These are phyloP conservation scores for Trematocara zebra DNA, from an alignment of 2,113 vertebrate species.

Conservation along the genomic window DNA sequence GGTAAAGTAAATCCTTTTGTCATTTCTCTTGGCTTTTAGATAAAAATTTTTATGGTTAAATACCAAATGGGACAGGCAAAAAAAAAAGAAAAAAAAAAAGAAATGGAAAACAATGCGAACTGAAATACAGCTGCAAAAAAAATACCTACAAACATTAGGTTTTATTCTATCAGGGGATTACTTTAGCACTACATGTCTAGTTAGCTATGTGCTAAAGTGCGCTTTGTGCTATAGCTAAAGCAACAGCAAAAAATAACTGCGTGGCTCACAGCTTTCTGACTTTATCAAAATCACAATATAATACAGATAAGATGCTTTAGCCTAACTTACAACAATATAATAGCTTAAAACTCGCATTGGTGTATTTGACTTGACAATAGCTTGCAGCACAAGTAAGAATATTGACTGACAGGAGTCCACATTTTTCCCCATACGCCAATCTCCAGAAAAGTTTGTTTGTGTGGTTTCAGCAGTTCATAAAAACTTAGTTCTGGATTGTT, in stretches of 20 bases:
- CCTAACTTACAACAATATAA: not conserved
- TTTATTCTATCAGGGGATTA: not conserved
- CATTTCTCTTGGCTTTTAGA: no score
- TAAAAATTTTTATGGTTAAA: no score
- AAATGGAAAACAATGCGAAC: fast-evolving
- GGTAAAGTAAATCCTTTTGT: no score
- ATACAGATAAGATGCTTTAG: not conserved
- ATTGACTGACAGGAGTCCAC: not conserved
- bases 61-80: no score
- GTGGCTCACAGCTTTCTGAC: not conserved
- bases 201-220: not conserved
- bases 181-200: not conserved
- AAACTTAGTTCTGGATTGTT: not conserved
- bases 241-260: not conserved
- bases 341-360: not conserved
- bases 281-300: not conserved
- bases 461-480: not conserved
- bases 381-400: not conserved
- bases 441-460: not conserved
- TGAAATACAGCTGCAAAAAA: not conserved
- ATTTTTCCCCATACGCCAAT: not conserved
- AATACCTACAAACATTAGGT: not conserved
- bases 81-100: no score
- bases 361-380: not conserved
- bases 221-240: not conserved